A percentile compares a stretch with the other conserved stretches of the same genome.
Conservation (phyloP, 1,140 invertebrate species). For the Sminthurides bifidus region DNA sequence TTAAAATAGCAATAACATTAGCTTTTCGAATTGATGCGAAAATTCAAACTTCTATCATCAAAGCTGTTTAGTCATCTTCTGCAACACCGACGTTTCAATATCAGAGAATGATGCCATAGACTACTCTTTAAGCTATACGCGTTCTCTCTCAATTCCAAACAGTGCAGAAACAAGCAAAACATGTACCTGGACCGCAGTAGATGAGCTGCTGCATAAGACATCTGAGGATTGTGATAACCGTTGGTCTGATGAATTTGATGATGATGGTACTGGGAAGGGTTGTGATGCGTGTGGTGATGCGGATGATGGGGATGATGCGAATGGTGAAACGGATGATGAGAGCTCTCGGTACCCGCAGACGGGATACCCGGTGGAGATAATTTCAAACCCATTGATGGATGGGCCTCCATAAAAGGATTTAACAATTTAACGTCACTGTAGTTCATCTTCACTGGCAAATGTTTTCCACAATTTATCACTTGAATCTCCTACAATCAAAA, state of each 20-base stretch:
- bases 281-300: conserved; percentile 30
- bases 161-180: too few relatives aligned
- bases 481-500: too few relatives aligned
- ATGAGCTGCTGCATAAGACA: conserved; percentile 32
- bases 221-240: conserved; percentile 31
- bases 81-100: too few relatives aligned
- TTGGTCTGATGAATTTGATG: conserved; percentile 33
- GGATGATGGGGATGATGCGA: conserved; percentile 29
- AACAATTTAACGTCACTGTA: conserved; percentile 25
- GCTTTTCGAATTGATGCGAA: background rate
- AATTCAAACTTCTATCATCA: background rate
- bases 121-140: background rate
- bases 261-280: conserved; percentile 29
- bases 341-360: conserved; percentile 17
- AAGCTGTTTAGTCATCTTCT: background rate
- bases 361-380: conserved; percentile 27
- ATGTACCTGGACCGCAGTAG: conserved; percentile 30
- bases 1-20: conserved; percentile 4
- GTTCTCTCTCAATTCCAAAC: too few relatives aligned
- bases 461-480: too few relatives aligned
- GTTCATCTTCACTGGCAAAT: too few relatives aligned
- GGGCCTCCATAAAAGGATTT: conserved; percentile 32
- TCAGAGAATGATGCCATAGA: background rate
- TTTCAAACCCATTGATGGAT: conserved; percentile 30
- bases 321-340: conserved; percentile 31